Conservation (phyloP, 2,113 vertebrate species). For the Oreotrochilus melanogaster region DNA sequence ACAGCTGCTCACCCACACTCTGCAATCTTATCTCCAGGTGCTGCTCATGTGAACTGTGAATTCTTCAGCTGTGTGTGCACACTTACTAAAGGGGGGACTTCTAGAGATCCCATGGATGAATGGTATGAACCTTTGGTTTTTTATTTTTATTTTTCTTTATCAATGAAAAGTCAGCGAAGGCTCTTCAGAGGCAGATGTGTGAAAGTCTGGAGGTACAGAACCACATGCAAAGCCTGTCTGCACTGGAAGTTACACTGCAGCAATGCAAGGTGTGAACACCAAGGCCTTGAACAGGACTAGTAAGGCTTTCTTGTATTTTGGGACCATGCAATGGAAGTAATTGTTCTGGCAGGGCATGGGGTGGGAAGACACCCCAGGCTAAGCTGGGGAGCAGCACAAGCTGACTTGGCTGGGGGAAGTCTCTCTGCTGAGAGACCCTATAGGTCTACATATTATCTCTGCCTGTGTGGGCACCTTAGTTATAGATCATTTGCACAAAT, state of each 20-base stretch:
- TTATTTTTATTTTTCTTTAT: not conserved
- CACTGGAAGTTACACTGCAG: not conserved
- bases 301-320: not conserved
- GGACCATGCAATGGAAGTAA: not conserved
- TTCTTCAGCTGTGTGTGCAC: not conserved
- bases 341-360: rapidly evolving
- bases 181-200: not conserved
- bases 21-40: not conserved
- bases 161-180: rapidly evolving
- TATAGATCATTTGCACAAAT: not conserved
- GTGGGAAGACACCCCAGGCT: not conserved
- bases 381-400: not conserved
- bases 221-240: not conserved
- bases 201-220: not conserved
- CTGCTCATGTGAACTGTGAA: not conserved
- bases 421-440: not conserved
- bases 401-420: not conserved
- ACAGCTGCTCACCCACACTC: not conserved
- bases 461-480: not conserved
- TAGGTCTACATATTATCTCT: not conserved
- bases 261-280: not conserved
- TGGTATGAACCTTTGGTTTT: not conserved
- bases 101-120: not conserved
- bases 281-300: not conserved
- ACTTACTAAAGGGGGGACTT: not conserved